phyloP scores from a whole-genome alignment of 2,797 vertebrate species.

The Margarornis squamiger region DNA sequence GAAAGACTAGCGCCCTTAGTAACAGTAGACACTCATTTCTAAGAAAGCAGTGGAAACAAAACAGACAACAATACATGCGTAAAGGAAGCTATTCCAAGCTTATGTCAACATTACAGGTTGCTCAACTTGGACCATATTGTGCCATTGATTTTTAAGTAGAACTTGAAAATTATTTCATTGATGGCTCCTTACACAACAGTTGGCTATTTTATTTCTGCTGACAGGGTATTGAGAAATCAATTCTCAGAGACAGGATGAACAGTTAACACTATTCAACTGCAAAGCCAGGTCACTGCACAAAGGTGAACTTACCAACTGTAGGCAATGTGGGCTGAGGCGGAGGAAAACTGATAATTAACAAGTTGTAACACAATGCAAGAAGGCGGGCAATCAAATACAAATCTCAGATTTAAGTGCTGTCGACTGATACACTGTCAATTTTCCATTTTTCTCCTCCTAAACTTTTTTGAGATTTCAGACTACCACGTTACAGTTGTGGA shows the following conservation, averaged over 20 bases:
- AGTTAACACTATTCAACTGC: constrained; percentile 26
- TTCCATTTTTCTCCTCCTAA: not conserved
- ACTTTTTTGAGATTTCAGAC: not conserved
- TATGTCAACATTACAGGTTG: not conserved
- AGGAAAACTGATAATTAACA: not conserved
- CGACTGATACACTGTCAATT: not conserved
- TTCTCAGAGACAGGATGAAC: constrained; percentile 1
- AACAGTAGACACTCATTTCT: not conserved
- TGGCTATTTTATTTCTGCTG: constrained; percentile 38
- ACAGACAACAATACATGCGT: not conserved
- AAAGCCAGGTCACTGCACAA: constrained; percentile 37
- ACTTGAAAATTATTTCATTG: constrained; percentile 41
- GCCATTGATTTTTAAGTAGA: constrained; percentile 43
- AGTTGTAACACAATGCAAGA: not conserved
- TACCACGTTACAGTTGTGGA: not conserved
- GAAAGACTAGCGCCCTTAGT: not conserved
- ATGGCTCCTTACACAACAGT: constrained; percentile 12
- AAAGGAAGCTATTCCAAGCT: not conserved
- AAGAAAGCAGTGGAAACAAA: not conserved
- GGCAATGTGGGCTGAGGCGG: not conserved
- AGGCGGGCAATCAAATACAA: not conserved
- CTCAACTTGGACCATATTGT: not conserved
- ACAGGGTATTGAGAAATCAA: constrained; percentile 28
- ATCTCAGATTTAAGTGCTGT: not conserved
- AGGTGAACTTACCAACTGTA: not conserved